Evolutionary conservation across 1,140 invertebrate genomes (phyloP).

Genomic region (Drepana arcuata): DNA sequence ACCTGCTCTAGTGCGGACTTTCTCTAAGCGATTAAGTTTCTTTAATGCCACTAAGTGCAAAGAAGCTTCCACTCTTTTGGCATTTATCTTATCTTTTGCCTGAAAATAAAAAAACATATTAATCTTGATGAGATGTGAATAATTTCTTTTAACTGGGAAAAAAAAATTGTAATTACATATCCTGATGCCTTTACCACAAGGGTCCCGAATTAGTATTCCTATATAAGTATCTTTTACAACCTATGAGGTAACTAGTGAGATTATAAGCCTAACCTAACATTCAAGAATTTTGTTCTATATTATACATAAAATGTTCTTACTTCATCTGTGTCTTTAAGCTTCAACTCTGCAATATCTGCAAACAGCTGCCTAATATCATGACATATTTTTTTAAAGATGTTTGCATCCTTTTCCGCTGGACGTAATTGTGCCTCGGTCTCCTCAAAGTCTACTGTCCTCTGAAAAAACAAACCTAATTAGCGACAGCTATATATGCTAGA

Average conservation of each 20-base stretch:
- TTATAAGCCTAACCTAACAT: no score
- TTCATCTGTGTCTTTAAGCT: constrained; percentile 70
- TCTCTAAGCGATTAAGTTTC: constrained; percentile 92
- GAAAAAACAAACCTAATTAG: no score
- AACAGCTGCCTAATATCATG: constrained; percentile 77
- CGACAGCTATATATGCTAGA: no score
- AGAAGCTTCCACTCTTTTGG: constrained; percentile 79
- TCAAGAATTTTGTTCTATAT: no score
- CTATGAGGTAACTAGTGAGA: no score
- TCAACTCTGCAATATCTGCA: constrained; percentile 77
- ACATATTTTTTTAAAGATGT: constrained; percentile 79
- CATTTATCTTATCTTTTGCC: constrained; percentile 75
- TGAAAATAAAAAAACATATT: constrained; percentile 35
- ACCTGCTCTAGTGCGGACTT: constrained; percentile 86
- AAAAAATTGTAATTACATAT: no score
- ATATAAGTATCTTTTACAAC: no score
- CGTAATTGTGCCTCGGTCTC: constrained; percentile 80
- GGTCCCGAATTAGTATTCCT: no score
- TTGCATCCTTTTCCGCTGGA: constrained; percentile 77
- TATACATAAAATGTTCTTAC: constrained; percentile 26
- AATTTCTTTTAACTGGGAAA: no score
- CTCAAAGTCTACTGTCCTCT: constrained; percentile 80
- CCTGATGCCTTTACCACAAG: no score
- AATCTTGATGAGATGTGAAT: no score
- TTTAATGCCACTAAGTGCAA: constrained; percentile 86